Conservation (phyloP, 2,888 invertebrate species). For the Eustalomyia histrio region DNA sequence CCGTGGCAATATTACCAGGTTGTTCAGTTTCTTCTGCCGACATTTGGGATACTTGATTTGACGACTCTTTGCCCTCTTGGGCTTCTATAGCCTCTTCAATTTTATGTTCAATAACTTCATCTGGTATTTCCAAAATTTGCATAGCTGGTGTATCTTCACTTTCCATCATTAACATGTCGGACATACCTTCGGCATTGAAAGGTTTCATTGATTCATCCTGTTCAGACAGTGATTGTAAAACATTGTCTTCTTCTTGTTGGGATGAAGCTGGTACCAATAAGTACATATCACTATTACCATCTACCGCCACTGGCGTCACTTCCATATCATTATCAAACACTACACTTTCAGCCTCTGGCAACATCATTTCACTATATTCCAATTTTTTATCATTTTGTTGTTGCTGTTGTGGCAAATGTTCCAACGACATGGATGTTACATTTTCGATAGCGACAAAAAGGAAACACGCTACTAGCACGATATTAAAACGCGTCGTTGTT, state of each 20-base stretch:
- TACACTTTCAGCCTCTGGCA: slow-evolving; percentile 50
- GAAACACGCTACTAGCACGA: slow-evolving; percentile 61
- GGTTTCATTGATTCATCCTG: slow-evolving; percentile 37
- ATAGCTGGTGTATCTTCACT: slow-evolving; percentile 71
- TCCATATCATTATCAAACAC: slow-evolving; percentile 73
- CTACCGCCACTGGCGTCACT: slow-evolving; percentile 66
- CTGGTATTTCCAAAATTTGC: slow-evolving; percentile 53
- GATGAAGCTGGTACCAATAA: slow-evolving; percentile 71
- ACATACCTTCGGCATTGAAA: slow-evolving; percentile 52
- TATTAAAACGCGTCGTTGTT: slow-evolving; percentile 48
- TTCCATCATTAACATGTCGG: slow-evolving; percentile 76
- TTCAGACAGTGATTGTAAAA: slow-evolving; percentile 35
- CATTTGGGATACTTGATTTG: slow-evolving; percentile 23
- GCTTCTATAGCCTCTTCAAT: background rate
- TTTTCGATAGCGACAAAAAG: slow-evolving; percentile 56
- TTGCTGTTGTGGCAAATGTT: slow-evolving; percentile 68
- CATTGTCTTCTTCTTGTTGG: slow-evolving; percentile 31
- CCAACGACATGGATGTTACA: slow-evolving; percentile 73
- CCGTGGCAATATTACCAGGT: background rate
- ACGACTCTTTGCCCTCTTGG: slow-evolving; percentile 6
- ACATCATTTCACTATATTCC: slow-evolving; percentile 48
- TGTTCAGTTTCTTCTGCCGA: background rate
- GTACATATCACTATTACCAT: slow-evolving; percentile 71
- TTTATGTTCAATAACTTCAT: slow-evolving; percentile 35
- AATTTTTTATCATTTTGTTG: slow-evolving; percentile 60